These are phyloP conservation scores for Stegastes partitus DNA, from an alignment of 2,113 vertebrate species.

Conservation along the genomic window DNA sequence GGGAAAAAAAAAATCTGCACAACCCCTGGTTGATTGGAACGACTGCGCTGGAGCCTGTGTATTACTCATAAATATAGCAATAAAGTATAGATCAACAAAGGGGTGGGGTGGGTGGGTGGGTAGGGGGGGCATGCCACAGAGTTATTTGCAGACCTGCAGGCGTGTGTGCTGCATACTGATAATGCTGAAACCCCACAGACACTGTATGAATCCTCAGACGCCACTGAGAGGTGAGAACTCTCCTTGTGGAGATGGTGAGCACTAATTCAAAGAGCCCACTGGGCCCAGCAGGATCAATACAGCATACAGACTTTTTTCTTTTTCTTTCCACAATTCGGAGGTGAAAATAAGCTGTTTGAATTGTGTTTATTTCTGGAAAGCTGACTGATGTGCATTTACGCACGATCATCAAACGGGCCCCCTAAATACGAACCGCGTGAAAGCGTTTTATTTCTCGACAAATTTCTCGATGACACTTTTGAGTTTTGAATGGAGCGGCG, in stretches of 20 bases:
- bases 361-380: constrained; percentile 53
- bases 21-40: constrained; percentile 66
- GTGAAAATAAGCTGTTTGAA: constrained; percentile 51
- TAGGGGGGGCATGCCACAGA: constrained; percentile 40
- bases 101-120: constrained; percentile 33
- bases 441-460: constrained; percentile 29
- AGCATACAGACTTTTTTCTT: constrained; percentile 18
- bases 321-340: constrained; percentile 30
- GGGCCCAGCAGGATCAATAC: constrained; percentile 55
- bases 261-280: constrained; percentile 61
- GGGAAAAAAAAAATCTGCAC: constrained; percentile 44
- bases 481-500: constrained; percentile 2
- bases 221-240: constrained; percentile 65
- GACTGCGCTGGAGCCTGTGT: constrained; percentile 58
- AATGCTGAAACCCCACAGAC: constrained; percentile 58
- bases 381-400: constrained; percentile 29
- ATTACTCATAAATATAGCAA: constrained; percentile 75
- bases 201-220: constrained; percentile 58
- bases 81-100: constrained; percentile 75
- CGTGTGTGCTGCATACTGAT: constrained; percentile 73
- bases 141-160: constrained; percentile 74
- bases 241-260: constrained; percentile 48
- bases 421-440: constrained; percentile 1
- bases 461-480: constrained; percentile 40
- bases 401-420: constrained; percentile 32